phyloP scores from a whole-genome alignment of 1,140 invertebrate genomes.

The Pachypeltis micranthus region DNA sequence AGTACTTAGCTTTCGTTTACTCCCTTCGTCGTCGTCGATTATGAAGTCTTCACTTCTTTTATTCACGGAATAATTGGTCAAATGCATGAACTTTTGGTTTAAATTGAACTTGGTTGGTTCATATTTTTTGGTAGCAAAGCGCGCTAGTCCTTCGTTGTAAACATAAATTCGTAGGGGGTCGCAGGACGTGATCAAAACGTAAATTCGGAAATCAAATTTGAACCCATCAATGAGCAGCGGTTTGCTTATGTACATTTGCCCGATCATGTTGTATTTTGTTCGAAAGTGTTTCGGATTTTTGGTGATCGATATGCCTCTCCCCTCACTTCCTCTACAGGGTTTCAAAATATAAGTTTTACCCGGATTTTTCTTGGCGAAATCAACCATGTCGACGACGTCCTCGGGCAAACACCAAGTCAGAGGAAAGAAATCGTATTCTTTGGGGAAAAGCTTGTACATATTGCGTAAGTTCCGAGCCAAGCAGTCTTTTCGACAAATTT shows the following conservation, averaged over 20 bases:
- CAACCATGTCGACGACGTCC: conserved; percentile 55
- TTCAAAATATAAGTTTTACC: conserved; percentile 78
- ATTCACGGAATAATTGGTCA: conserved; percentile 95
- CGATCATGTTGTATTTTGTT: conserved; percentile 70
- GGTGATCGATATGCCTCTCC: conserved; percentile 72
- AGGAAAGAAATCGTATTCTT: conserved; percentile 83
- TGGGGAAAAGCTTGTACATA: conserved; percentile 72
- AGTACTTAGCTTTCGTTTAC: conserved; percentile 46
- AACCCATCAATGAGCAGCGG: conserved; percentile 87
- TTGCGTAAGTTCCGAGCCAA: conserved; percentile 72
- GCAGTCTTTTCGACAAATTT: conserved; percentile 79
- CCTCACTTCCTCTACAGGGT: conserved; percentile 76
- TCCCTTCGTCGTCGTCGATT: conserved; percentile 62
- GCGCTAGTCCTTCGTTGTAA: conserved; percentile 88
- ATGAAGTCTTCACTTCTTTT: conserved; percentile 73
- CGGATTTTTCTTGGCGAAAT: conserved; percentile 49
- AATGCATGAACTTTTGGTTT: conserved; percentile 84
- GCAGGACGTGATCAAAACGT: conserved; percentile 85
- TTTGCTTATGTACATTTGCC: conserved; percentile 59
- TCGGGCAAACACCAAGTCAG: conserved; percentile 87
- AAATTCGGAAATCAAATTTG: conserved; percentile 94
- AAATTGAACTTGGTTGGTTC: conserved; percentile 67
- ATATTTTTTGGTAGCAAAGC: conserved; percentile 36
- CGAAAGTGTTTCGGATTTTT: conserved; percentile 54
- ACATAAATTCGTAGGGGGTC: conserved; percentile 87